Base-by-base conservation (phyloP, 2,113 vertebrate genomes). In the Amphiprion ocellaris region DNA sequence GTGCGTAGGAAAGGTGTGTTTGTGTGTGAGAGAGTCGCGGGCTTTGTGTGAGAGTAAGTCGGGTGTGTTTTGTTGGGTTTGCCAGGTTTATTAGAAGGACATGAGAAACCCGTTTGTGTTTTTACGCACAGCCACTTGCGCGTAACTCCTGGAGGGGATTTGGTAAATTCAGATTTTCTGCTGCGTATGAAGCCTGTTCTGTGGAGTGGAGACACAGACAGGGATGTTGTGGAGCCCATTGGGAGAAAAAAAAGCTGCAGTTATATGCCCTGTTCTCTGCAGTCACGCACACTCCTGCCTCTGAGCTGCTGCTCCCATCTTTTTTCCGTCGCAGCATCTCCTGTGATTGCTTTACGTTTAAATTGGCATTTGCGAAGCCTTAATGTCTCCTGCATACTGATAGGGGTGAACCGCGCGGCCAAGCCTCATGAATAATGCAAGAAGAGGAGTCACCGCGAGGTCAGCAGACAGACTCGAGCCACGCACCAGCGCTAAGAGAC, bases 351-450 rank as follows among this genome's bases (percentile, higher is more conserved):
- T 80, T 84, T 81, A 17, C 94, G 94, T 97, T 97, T 96, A 97
- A 97, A 96, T 95, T 91, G 93, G 93, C 94, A 96, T 98, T 96
- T 96, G 94, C 41, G 94, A 91, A 92, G 93, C 92, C 91, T 92
- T 96, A 96, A 96, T 96, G 95, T 93, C 94, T 94, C 94, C 95
- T 96, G 95, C 95, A 96, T 97, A 95, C 95, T 96, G 96, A 97
- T 94, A 93, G 93, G 96, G 94, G 95, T 94, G 94, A 96, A 95
- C 93, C 89, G 87, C 84, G 92, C 93, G 94, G 89, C 77, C 94
- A 96, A 92, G 94, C 93, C 94, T 97, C 96, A 97, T 99, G 95
- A 96, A 98, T 98, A 97, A 98, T 98, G 95, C 87, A 97, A 94
- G 95, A 93, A 79, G 3, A 95, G 95, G 95, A 96, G 97, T 97